Evolutionary conservation across 2,888 invertebrate species (phyloP).

Genomic region (Hetaerina titia): DNA sequence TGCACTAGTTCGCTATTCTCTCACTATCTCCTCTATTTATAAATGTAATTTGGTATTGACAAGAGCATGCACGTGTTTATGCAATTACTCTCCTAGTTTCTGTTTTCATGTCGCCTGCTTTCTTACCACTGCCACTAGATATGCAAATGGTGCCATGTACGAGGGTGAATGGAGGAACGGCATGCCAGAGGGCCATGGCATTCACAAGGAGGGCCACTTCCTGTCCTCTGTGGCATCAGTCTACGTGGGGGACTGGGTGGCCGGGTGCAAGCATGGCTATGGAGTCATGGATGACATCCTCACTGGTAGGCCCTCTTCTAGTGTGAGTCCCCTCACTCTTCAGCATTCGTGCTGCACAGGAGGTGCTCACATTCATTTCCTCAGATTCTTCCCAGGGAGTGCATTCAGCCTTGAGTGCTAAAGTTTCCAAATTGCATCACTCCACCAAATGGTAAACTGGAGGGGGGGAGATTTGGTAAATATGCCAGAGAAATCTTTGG

Average conservation of each 20-base stretch:
- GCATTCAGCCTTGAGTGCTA: no score
- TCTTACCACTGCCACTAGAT: conserved; percentile 76
- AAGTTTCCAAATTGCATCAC: no score
- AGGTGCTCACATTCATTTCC: background rate
- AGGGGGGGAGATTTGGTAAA: no score
- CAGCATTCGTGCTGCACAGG: conserved; percentile 41
- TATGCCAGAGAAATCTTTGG: no score
- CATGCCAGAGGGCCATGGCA: conserved; percentile 90
- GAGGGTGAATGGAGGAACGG: conserved; percentile 94
- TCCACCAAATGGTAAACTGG: no score
- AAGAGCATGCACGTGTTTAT: no score
- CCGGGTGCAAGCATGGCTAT: conserved; percentile 89
- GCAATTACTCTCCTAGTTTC: no score
- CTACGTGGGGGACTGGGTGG: conserved; percentile 93
- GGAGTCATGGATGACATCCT: conserved; percentile 93
- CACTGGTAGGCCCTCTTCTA: conserved; percentile 80
- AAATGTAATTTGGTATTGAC: background rate
- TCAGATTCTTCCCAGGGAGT: no score
- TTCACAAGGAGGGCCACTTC: conserved; percentile 88
- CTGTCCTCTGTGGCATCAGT: conserved; percentile 86
- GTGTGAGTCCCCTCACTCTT: conserved; percentile 63
- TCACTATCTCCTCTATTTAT: background rate
- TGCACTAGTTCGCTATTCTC: no score
- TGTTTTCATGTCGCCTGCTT: no score
- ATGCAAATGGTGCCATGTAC: conserved; percentile 88